Evolutionary conservation across 1,140 invertebrate species (phyloP), one percentile per base, ranked within the genome.

Genomic region (Sinella curviseta): DNA sequence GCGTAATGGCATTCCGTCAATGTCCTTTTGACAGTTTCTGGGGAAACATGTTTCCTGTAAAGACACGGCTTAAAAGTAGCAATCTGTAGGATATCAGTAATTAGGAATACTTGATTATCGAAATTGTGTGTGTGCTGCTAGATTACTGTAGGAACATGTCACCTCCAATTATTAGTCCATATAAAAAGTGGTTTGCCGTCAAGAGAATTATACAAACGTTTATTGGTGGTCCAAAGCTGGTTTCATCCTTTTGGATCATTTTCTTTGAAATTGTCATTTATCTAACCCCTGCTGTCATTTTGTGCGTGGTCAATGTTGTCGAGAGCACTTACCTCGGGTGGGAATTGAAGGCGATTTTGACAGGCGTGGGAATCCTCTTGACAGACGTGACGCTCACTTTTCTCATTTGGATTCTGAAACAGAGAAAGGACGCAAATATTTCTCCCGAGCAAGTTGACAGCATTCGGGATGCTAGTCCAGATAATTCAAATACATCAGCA

Each of bases 91-190:
- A 48, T 12, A 48, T 48, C 39, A 48, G 39, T 48, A 20, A 8
- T 8, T 20, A 48, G 39, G 39, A 48, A 20, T 48, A 48, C 20
- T 48, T 12, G 39, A 48, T 48, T 48, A 8, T 12, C 20, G 39
- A 48, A n/a, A n/a, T 48, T 60, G 8, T 17, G 24, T 60, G 8
- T 26, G 12, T 26, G 4, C 57, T 26, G 24, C 57, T 12, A 17
- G 57, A 60, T 60, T 60, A 60, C 39, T 14, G 28, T 70, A 33
- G 12, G 54, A 70, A 77, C 8, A 82, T 82, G 81, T 73, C 78
- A 65, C 81, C 81, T 30, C 81, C 81, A 54, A 35, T 82, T 4
- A 80, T 82, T 31, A 78, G 55, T n/a, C 31, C 74, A 14, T 82
- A 82, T 60, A 82, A 82, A 55, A 78, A 74, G 35, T 67, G 33